A percentile compares a stretch with the other conserved stretches of the same genome.
Evolutionary conservation across 2,113 vertebrate species (phyloP).

Genomic region (Odocoileus hemionus): DNA sequence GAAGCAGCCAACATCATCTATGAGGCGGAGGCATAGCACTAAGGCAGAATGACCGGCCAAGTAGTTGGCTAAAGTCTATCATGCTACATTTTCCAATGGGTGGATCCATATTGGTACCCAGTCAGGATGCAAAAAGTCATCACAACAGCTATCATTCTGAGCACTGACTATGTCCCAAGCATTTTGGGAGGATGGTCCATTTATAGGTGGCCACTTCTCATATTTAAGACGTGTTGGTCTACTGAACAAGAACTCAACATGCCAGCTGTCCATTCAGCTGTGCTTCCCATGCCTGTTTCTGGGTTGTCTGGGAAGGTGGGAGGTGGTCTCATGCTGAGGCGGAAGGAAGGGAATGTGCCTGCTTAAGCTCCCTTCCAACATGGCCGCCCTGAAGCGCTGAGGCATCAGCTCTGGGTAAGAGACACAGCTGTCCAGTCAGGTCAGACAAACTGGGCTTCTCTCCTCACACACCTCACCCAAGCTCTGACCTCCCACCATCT

Average conservation of each 20-base stretch:
- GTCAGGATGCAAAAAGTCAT: background rate
- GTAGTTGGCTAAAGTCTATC: background rate
- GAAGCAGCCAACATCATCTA: background rate
- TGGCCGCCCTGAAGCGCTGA: background rate
- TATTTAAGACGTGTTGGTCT: accelerated
- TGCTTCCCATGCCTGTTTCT: background rate
- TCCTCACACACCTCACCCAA: too few species aligned
- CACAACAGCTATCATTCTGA: background rate
- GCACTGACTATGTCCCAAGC: background rate
- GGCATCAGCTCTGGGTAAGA: background rate
- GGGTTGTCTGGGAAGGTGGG: background rate
- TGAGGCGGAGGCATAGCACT: background rate
- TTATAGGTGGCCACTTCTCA: background rate
- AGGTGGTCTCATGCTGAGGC: background rate
- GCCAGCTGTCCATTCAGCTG: background rate
- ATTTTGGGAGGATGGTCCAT: background rate
- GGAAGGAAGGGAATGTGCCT: background rate
- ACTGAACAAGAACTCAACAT: background rate
- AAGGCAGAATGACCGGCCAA: background rate
- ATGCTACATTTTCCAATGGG: background rate
- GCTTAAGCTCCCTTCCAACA: background rate
- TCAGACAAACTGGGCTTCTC: background rate
- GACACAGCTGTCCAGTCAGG: background rate
- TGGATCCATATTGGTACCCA: background rate
- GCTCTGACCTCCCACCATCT: background rate